Percentiles rank a stretch among this genome's conserved stretches.
Conservation (phyloP, 2,113 vertebrate species). For the Platanista minor region DNA sequence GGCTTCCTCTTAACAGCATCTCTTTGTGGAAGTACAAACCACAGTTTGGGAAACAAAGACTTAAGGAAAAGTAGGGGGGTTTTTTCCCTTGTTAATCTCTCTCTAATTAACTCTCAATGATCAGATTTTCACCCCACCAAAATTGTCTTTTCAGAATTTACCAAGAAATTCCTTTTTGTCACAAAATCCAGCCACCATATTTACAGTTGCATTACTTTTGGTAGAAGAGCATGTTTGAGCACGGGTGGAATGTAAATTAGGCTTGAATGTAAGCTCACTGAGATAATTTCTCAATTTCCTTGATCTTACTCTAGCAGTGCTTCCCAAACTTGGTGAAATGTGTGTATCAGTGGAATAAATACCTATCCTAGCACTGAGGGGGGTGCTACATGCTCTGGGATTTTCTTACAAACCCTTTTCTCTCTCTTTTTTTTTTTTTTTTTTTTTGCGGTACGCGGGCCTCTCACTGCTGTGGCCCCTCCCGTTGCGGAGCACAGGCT, state of each 20-base stretch:
- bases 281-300: background rate
- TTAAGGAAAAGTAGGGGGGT: background rate
- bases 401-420: background rate
- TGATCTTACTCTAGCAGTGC: background rate
- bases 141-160: background rate
- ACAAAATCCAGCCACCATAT: background rate
- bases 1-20: background rate
- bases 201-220: background rate
- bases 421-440: background rate
- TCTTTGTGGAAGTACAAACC: background rate
- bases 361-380: background rate
- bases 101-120: background rate
- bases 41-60: background rate
- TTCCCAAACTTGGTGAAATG: background rate
- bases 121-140: background rate
- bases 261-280: conserved; percentile 1
- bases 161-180: background rate
- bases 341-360: background rate
- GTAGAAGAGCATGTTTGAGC: background rate
- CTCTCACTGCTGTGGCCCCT: too few species aligned
- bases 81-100: background rate
- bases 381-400: accelerated
- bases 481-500: too few species aligned
- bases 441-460: too few species aligned
- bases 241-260: background rate